phyloP scores from a whole-genome alignment of 2,888 invertebrate genomes.

The Dicycla oo region DNA sequence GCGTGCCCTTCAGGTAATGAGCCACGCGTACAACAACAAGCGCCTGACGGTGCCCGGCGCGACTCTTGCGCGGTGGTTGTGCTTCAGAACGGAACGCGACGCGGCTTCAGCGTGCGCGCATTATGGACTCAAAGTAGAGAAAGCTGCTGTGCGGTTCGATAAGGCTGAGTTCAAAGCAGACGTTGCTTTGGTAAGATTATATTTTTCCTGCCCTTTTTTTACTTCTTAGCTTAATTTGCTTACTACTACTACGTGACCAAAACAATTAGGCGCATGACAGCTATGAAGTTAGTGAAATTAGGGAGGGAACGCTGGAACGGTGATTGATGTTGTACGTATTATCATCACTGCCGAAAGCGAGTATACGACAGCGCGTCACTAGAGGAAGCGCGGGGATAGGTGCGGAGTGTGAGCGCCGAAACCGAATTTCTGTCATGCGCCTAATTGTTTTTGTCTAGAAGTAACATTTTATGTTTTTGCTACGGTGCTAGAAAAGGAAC shows the following conservation, averaged over 20 bases:
- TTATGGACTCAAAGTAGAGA: constrained; percentile 84
- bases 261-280: too few relatives aligned
- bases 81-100: constrained; percentile 82
- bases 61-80: constrained; percentile 84
- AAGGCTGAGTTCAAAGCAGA: constrained; percentile 80
- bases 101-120: constrained; percentile 83
- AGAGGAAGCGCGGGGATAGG: too few relatives aligned
- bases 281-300: too few relatives aligned
- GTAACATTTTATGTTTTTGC: not conserved
- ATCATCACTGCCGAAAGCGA: too few relatives aligned
- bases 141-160: constrained; percentile 71
- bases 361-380: too few relatives aligned
- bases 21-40: constrained; percentile 90
- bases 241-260: too few relatives aligned
- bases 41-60: constrained; percentile 86
- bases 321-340: too few relatives aligned
- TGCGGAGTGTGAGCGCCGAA: too few relatives aligned
- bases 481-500: not conserved
- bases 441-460: too few relatives aligned
- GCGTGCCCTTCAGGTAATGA: constrained; percentile 88
- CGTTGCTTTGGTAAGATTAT: constrained; percentile 80
- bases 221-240: not conserved
- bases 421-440: too few relatives aligned
- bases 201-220: not conserved
- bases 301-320: too few relatives aligned